Conservation (phyloP, 2,113 vertebrate genomes). For the Nibea albiflora region DNA sequence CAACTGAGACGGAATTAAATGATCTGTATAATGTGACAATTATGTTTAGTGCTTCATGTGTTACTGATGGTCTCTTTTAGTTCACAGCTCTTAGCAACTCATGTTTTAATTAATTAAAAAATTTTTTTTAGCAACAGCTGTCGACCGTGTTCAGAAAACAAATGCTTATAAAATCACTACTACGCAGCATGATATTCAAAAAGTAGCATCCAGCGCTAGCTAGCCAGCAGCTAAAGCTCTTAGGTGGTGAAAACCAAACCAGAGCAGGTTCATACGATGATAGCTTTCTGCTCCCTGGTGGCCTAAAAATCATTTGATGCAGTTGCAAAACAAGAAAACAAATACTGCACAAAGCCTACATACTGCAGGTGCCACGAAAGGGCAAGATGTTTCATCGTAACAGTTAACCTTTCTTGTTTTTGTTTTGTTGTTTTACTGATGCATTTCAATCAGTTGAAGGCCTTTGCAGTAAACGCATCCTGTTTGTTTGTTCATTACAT, state of each 20-base stretch:
- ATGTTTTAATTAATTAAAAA: too few relatives aligned
- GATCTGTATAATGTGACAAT: background rate
- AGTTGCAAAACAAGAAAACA: background rate
- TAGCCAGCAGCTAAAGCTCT: background rate
- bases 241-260: background rate
- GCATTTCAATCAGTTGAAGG: too few relatives aligned
- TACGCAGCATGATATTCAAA: too few relatives aligned
- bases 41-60: background rate
- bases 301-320: background rate
- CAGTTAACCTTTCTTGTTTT: too few relatives aligned
- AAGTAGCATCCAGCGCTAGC: too few relatives aligned
- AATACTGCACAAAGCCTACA: too few relatives aligned
- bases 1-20: background rate
- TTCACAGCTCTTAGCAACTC: too few relatives aligned
- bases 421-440: background rate
- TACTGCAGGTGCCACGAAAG: too few relatives aligned
- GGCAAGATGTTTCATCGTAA: too few relatives aligned
- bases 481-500: background rate
- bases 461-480: background rate
- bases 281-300: background rate
- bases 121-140: too few relatives aligned
- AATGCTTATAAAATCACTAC: background rate
- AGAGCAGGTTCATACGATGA: background rate
- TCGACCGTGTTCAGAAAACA: background rate
- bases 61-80: too few relatives aligned